A percentile compares a stretch with the other conserved stretches of the same genome.
Conservation (phyloP, 35 echinoderm and acorn worm species). For the Heliocidaris erythrogramma region DNA sequence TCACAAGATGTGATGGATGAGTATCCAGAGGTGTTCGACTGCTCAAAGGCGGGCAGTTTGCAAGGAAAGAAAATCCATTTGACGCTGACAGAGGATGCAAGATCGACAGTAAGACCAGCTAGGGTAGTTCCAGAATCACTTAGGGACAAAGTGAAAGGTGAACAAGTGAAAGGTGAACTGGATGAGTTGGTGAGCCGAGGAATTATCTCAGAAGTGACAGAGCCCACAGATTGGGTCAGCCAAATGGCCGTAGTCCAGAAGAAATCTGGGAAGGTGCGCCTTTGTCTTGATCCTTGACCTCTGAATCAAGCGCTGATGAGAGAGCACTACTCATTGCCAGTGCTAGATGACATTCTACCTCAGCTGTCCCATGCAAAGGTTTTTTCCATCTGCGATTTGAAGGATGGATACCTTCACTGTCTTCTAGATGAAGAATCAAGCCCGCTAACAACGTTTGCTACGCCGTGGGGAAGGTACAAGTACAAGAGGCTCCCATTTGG, state of each 20-base stretch:
- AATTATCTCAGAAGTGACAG: background rate
- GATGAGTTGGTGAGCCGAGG: conserved; percentile 9
- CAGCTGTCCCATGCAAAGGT: background rate
- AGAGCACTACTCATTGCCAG: conserved; percentile 35
- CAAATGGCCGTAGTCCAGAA: conserved; percentile 45
- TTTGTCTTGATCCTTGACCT: conserved; percentile 65
- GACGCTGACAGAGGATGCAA: conserved; percentile 26
- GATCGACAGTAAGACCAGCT: conserved; percentile 1
- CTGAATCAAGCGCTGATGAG: conserved; percentile 49
- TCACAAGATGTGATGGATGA: background rate
- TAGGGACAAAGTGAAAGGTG: background rate
- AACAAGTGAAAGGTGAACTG: background rate
- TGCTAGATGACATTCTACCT: conserved; percentile 48
- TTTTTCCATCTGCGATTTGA: conserved; percentile 36
- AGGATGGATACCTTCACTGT: conserved; percentile 62
- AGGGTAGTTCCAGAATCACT: conserved; percentile 40
- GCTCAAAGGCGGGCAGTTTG: background rate
- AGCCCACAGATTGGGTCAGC: conserved; percentile 58
- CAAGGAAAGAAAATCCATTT: conserved; percentile 22
- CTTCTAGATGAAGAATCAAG: conserved; percentile 72
- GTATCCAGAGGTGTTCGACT: conserved; percentile 44
- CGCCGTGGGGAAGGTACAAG: conserved; percentile 55
- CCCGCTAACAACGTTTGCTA: conserved; percentile 74
- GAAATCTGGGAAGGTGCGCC: conserved; percentile 54
- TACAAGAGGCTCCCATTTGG: conserved; percentile 85